Evolutionary conservation across 2,888 invertebrate genomes (phyloP).

Genomic region (Agrotis puta): DNA sequence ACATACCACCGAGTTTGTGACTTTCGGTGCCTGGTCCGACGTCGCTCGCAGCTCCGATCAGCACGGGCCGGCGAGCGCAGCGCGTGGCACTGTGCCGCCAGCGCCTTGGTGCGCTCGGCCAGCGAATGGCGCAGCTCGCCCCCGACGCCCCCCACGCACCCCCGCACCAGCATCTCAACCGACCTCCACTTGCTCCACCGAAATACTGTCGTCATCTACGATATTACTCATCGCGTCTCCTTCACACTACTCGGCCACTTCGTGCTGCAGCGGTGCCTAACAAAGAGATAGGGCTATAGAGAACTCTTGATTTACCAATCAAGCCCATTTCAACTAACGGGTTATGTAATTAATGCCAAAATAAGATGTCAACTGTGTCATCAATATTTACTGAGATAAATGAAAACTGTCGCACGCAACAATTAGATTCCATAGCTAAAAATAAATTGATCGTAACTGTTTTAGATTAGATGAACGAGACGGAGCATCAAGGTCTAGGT

Average conservation of each 20-base stretch:
- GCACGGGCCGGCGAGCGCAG: slow-evolving; percentile 85
- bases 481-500: slow-evolving; percentile 79
- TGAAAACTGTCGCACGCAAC: slow-evolving; percentile 38
- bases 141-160: slow-evolving; percentile 86
- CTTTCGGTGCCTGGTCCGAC: slow-evolving; percentile 87
- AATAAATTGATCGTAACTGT: slow-evolving; percentile 59
- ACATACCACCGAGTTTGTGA: slow-evolving; percentile 93
- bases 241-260: slow-evolving; percentile 29
- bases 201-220: slow-evolving; percentile 63
- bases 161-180: slow-evolving; percentile 88
- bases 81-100: slow-evolving; percentile 88
- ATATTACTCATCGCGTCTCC: slow-evolving; percentile 69
- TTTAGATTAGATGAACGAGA: slow-evolving; percentile 69
- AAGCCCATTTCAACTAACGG: slow-evolving; percentile 21
- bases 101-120: slow-evolving; percentile 88
- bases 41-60: slow-evolving; percentile 81
- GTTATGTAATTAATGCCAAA: slow-evolving; percentile 71
- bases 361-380: slow-evolving; percentile 18
- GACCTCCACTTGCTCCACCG: slow-evolving; percentile 71
- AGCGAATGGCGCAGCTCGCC: slow-evolving; percentile 87
- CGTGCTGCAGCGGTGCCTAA: slow-evolving; percentile 44
- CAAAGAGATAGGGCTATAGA: slow-evolving; percentile 32
- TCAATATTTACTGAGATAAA: slow-evolving; percentile 30
- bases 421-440: slow-evolving; percentile 54
- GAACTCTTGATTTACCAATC: slow-evolving; percentile 8